Conservation (phyloP, 37 sponge, comb jelly and placozoan genomes). For the Hexactinellida sp. region DNA sequence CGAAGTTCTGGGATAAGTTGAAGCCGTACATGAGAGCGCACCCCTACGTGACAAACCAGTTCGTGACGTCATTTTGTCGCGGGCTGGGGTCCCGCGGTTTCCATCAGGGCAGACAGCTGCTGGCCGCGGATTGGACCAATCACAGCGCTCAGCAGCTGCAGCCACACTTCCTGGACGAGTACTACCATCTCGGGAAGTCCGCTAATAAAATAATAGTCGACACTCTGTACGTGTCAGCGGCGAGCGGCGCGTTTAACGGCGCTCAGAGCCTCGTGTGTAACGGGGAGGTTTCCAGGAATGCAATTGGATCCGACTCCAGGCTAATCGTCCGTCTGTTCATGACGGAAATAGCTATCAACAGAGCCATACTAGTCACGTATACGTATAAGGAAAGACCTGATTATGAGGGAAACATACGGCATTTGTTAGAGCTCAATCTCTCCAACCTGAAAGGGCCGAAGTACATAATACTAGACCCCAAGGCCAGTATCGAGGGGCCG, state of each 20-base stretch:
- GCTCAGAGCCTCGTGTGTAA: slow-evolving; percentile 15
- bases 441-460: not conserved
- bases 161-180: slow-evolving; percentile 40
- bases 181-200: slow-evolving; percentile 9
- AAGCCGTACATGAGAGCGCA: slow-evolving; percentile 12
- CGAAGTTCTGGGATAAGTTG: slow-evolving; percentile 46
- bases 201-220: not conserved
- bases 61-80: slow-evolving; percentile 23
- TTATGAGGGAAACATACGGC: not conserved
- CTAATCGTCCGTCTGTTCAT: not conserved
- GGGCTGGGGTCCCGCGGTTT: not conserved
- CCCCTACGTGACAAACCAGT: not conserved
- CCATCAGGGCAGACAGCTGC: slow-evolving; percentile 7
- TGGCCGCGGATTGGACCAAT: slow-evolving; percentile 40
- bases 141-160: slow-evolving; percentile 63
- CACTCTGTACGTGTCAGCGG: not conserved
- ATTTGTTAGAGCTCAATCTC: not conserved
- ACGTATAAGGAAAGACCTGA: not conserved
- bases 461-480: not conserved
- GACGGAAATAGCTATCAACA: not conserved
- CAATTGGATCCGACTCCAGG: not conserved
- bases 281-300: not conserved
- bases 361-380: not conserved
- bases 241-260: slow-evolving; percentile 9
- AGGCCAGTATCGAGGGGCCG: not conserved